These are phyloP conservation scores for Trimorus sp. DNA, from an alignment of 2,888 invertebrate genomes.

Conservation along the genomic window DNA sequence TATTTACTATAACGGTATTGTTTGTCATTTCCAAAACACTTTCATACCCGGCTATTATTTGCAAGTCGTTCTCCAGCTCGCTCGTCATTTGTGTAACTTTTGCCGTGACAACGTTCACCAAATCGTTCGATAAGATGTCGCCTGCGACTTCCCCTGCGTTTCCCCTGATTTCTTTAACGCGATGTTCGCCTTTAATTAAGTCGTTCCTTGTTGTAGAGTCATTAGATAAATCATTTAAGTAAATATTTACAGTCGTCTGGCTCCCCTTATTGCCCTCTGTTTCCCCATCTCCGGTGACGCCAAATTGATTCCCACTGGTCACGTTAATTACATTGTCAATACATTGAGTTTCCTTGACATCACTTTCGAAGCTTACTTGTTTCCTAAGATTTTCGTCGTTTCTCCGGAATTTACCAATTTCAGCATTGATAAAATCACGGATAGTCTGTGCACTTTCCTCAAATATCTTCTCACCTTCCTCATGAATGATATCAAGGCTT, in stretches of 20 bases:
- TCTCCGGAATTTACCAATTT: conserved; percentile 81
- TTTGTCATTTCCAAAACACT: too few species aligned
- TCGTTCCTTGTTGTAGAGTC: background rate
- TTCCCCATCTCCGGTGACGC: background rate
- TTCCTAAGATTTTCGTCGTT: conserved; percentile 75
- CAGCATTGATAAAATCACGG: conserved; percentile 83
- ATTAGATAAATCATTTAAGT: background rate
- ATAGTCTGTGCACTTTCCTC: conserved; percentile 82
- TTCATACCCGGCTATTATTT: too few species aligned
- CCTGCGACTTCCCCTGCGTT: background rate
- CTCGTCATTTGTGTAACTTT: conserved; percentile 48
- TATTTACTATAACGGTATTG: too few species aligned
- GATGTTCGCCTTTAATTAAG: background rate
- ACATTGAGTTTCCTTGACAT: conserved; percentile 18
- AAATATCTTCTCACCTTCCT: conserved; percentile 85
- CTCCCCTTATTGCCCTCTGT: background rate
- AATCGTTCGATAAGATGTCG: conserved; percentile 17
- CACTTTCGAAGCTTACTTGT: conserved; percentile 30
- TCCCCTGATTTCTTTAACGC: background rate
- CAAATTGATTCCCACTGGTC: background rate
- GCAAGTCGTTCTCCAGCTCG: conserved; percentile 34
- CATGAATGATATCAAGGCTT: conserved; percentile 89
- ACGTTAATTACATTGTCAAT: background rate
- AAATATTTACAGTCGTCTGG: background rate
- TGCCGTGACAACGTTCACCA: conserved; percentile 38